These are phyloP conservation scores for Typhlomys cinereus DNA, from an alignment of 2,113 vertebrate species.

Conservation along the genomic window DNA sequence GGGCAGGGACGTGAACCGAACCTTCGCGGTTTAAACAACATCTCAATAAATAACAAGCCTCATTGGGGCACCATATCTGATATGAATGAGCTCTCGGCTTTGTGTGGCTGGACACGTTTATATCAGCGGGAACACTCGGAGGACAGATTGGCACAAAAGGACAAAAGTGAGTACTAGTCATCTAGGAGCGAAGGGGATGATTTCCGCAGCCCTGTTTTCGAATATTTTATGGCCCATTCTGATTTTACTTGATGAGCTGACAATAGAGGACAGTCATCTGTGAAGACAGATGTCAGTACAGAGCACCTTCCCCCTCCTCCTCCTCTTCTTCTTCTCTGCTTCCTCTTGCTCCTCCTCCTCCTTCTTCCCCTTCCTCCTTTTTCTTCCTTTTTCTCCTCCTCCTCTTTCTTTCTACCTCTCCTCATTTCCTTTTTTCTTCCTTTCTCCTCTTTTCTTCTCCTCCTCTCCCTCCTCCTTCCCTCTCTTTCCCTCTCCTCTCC, in stretches of 20 bases:
- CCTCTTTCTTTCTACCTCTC: too few species aligned
- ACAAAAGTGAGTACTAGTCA: too few species aligned
- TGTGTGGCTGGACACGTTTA: not conserved
- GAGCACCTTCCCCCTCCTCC: not conserved
- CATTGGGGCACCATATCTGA: not conserved
- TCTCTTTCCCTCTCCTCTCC: not conserved
- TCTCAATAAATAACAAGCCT: not conserved
- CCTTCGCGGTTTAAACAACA: not conserved
- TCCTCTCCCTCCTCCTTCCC: too few species aligned
- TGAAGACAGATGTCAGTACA: not conserved
- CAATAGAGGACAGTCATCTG: not conserved
- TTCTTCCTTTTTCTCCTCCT: too few species aligned
- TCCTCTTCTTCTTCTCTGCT: not conserved
- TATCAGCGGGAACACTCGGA: fast-evolving
- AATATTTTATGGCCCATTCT: not conserved
- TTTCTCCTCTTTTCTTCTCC: too few species aligned
- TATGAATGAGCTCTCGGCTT: not conserved
- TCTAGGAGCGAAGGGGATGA: not conserved
- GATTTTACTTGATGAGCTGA: not conserved
- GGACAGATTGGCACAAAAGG: fast-evolving
- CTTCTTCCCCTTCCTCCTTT: too few species aligned
- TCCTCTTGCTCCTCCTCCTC: too few species aligned
- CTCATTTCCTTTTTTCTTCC: too few species aligned
- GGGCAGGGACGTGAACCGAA: not conserved
- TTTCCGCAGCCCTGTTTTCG: not conserved